Evolutionary conservation across 2,113 vertebrate species (phyloP), one percentile per base, ranked within the genome.

Genomic region (Ciconia boyciana): DNA sequence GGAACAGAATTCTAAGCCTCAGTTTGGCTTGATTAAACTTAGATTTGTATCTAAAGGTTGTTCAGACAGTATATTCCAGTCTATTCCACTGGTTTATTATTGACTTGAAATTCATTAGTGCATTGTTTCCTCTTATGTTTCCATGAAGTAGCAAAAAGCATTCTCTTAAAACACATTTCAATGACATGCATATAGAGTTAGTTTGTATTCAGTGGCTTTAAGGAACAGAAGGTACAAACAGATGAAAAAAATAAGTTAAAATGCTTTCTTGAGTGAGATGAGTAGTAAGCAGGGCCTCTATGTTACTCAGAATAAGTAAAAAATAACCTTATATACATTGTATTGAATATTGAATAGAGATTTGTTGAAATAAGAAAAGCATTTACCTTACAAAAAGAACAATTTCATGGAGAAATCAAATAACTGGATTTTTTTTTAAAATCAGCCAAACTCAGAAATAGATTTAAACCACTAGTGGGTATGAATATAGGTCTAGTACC

Each of bases 151-250:
- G 93, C 65, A 94, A 95, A 94, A 95, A 90, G 34, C 89, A 95
- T 95, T 94, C 41, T 83, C 70, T 94, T 92, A 80, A 95, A 96
- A 95, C 44, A 65, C 77, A 83, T 94, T 93, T 96, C 62, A 95
- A 32, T 86, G 74, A 76, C 96, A 95, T 97, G 96, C 94, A 95
- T 66, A 95, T 95, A 96, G 95, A 96, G 95, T 96, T 95, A 97
- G 92, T 95, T 96, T 92, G 80, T 96, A 97, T 95, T 95, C 95
- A 95, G 83, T 94, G 96, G 92, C 93, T 95, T 95, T 92, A 93
- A 94, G 80, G 54, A 97, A 89, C 64, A 85, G 91, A 95, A 96
- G 62, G 48, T 77, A 83, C 90, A 88, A 93, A 94, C 32, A 94
- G 90, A 97, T 82, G 65, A 76, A 96, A 94, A 94, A 94, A 91